Conservation (phyloP, 2,888 invertebrate species). For the Tetanocera ferruginea region DNA sequence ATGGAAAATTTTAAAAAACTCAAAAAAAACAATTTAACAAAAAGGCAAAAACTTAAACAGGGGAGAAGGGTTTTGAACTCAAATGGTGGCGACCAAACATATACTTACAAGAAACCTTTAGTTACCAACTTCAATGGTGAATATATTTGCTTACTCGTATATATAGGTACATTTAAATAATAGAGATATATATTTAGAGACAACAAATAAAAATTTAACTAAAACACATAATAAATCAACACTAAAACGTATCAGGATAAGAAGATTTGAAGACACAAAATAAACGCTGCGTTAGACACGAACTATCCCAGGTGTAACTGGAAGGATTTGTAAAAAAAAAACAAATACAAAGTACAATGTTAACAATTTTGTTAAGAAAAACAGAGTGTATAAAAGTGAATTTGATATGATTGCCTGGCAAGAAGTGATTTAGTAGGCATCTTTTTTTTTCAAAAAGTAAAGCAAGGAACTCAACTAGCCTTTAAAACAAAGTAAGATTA, state of each 20-base stretch:
- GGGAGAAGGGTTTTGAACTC: slow-evolving; percentile 3
- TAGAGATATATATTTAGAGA: background rate
- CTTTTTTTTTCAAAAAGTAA: background rate
- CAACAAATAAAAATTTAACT: background rate
- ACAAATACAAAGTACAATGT: slow-evolving; percentile 16
- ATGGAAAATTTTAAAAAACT: background rate
- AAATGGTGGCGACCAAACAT: background rate
- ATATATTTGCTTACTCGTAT: background rate
- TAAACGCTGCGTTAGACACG: slow-evolving; percentile 55
- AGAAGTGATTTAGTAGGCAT: background rate
- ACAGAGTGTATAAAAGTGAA: background rate
- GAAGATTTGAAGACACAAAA: slow-evolving; percentile 16
- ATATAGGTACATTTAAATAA: background rate
- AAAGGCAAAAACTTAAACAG: slow-evolving; percentile 6
- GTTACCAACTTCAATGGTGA: slow-evolving; percentile 16
- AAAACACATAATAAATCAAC: slow-evolving; percentile 23
- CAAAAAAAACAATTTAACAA: background rate
- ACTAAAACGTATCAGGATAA: slow-evolving; percentile 17
- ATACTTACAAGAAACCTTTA: slow-evolving; percentile 30
- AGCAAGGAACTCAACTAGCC: background rate
- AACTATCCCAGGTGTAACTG: slow-evolving; percentile 65
- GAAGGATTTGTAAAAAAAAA: slow-evolving; percentile 48
- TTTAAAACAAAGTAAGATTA: background rate
- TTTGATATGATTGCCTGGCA: background rate
- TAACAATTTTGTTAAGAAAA: background rate